Evolutionary conservation across 1,140 invertebrate genomes (phyloP).

Genomic region (Nephotettix cincticeps): DNA sequence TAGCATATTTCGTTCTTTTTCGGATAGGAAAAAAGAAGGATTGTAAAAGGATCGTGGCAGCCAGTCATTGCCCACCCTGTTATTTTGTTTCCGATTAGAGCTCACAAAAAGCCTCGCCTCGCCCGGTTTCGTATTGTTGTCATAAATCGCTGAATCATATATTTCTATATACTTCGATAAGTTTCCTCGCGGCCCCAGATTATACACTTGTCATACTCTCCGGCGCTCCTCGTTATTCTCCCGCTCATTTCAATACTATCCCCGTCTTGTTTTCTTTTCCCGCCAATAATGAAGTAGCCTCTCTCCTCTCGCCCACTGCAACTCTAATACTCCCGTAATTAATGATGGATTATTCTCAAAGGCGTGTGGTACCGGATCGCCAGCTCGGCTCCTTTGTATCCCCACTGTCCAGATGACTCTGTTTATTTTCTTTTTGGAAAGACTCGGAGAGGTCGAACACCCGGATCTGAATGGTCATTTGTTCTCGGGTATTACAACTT

Average conservation of each 20-base stretch:
- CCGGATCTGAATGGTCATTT: slow-evolving; percentile 3
- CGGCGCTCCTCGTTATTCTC: slow-evolving; percentile 28
- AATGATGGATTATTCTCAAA: slow-evolving; percentile 32
- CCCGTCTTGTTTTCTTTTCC: slow-evolving; percentile 24
- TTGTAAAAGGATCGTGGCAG: slow-evolving; percentile 15
- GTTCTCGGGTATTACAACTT: not conserved
- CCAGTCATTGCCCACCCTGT: slow-evolving; percentile 8
- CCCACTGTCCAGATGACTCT: not conserved
- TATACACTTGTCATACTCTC: slow-evolving; percentile 34
- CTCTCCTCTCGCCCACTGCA: not conserved
- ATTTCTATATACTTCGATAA: slow-evolving; percentile 34
- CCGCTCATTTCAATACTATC: slow-evolving; percentile 29
- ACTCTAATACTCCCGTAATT: slow-evolving; percentile 25
- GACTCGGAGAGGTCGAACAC: not conserved
- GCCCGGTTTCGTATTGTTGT: slow-evolving; percentile 28
- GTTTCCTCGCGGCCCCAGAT: slow-evolving; percentile 25
- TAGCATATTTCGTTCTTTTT: slow-evolving; percentile 36
- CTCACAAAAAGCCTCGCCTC: slow-evolving; percentile 10
- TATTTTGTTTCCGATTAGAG: slow-evolving; percentile 20
- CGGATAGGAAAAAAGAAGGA: slow-evolving; percentile 30
- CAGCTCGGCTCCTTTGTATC: not conserved
- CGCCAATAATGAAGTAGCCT: slow-evolving; percentile 28
- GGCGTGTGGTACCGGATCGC: not conserved
- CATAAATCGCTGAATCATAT: slow-evolving; percentile 35
- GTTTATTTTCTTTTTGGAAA: not conserved